Evolutionary conservation across 23 tunicate genomes (phyloP), one percentile per base, ranked within the genome.

Genomic region (Clavelina lepadiformis): DNA sequence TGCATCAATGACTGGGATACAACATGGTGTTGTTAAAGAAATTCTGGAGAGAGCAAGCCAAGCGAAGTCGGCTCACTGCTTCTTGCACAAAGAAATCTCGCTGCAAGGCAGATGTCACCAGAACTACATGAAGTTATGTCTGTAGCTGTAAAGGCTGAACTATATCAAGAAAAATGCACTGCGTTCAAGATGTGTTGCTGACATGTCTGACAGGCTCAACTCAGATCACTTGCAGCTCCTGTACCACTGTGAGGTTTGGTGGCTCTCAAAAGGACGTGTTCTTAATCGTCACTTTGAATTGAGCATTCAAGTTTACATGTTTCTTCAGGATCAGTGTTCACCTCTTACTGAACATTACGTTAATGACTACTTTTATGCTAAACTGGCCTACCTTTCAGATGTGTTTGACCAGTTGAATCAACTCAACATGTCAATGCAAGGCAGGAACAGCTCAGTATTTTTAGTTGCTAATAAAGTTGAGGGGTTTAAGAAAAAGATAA

Each of bases 121-220:
- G 75, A 73, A 73, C 58, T 73, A 72, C 71, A 62, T 41, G 71
- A 71, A 5, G 31, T 71, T 49, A 30, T 71, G 49, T 71, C 67
- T 71, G 58, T 73, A 73, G 79, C 79, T 73, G 57, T 65, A 45
- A 73, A 65, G 57, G 38, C 79, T 28, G 73, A 73, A 73, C 73
- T 73, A 65, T 41, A 64, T 73, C n/a, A 73, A 73, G 79, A 73
- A 73, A 45, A 73, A 73, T 73, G 79, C 79, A 24, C 79, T 73
- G n/a, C 72, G 38, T 37, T 38, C 79, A 27, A 37, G 79, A 73
- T 65, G 69, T 73, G 63, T 73, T 41, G 56, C 79, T 65, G 73
- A 72, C 63, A 8, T 73, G 70, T 73, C 56, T 26, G 79, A 73
- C 38, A 27, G 30, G n/a, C 72, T 73, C 35, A 72, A 73, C 63